Evolutionary conservation across 2,113 vertebrate species (phyloP), one percentile per base, ranked within the genome.

Genomic region (Halichoerus grypus): DNA sequence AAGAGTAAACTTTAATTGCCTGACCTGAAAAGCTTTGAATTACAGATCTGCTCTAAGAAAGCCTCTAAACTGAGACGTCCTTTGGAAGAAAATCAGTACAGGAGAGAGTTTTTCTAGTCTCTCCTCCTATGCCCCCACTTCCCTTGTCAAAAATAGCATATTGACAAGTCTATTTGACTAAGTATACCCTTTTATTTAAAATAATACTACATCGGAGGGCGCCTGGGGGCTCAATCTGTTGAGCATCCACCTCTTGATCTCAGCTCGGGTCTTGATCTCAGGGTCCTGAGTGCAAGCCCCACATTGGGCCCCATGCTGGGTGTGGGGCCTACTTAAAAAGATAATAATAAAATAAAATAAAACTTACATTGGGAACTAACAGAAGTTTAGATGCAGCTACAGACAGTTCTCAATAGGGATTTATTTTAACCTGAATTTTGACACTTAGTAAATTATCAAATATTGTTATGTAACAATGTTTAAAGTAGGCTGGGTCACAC

Each of bases 31-130:
- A 96, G 4, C 28, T 92, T 74, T 95, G 39, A 87, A 80, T 90
- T 76, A 93, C 59, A 83, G 74, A 83, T 7, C 42, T 83, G 2
- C 90, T 94, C 76, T 90, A 94, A 93, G 67, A 96, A 96, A 94
- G 21, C 5, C 72, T 80, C 46, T 94, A 72, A 82, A 77, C 65
- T 69, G 65, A 95, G 15, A 65, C 33, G n/a, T 88, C 26, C 28
- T 92, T 92, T 82, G n/a, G 84, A 57, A 91, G 71, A 82, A 55
- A 72, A 87, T 94, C 59, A 83, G 14, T 86, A n/a, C 6, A 53
- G 24, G 42, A 12, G 36, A 88, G 26, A 22, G 1, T 53, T 94
- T 39, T 87, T 53, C 36, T 42, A 88, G 26, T 91, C 33, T 85
- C 19, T 83, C 57, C 24, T 67, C 33, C 51, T 79, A 4, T 39